A percentile compares a stretch with the other conserved stretches of the same genome.
phyloP scores from a whole-genome alignment of 2,888 invertebrate genomes.

The Pandemis heparana region DNA sequence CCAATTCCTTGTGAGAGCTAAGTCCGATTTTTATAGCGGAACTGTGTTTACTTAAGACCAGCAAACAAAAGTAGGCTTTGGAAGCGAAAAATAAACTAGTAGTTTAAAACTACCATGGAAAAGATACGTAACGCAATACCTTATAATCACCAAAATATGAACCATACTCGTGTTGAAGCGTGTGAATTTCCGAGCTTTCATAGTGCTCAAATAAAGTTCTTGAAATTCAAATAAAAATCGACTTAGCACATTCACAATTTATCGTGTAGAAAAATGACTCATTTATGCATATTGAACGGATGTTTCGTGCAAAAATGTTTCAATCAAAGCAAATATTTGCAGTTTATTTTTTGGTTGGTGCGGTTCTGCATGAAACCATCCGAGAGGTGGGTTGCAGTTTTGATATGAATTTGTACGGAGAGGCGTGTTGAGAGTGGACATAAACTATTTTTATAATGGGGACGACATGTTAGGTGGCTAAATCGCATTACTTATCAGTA shows the following conservation, averaged over 20 bases:
- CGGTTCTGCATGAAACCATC: conserved; percentile 20
- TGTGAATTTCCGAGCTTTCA: background rate
- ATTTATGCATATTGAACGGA: background rate
- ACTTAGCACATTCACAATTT: conserved; percentile 20
- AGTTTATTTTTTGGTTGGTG: conserved; percentile 1
- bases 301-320: conserved; percentile 7
- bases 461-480: conserved; percentile 77
- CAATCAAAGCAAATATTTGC: background rate
- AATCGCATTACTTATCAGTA: conserved; percentile 62
- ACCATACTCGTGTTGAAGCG: background rate
- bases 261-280: conserved; percentile 7
- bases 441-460: conserved; percentile 78
- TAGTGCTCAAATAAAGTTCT: background rate
- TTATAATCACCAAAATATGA: background rate
- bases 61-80: background rate
- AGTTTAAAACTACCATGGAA: too few species aligned
- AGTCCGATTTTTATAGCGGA: conserved; percentile 14
- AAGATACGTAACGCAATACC: background rate
- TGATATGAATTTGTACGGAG: conserved; percentile 72
- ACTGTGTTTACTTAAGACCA: background rate
- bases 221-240: conserved; percentile 1
- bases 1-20: conserved; percentile 33
- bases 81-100: background rate
- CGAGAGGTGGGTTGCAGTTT: conserved; percentile 54
- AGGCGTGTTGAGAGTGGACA: conserved; percentile 51